Base-by-base conservation (phyloP, 2,797 vertebrate species). In the Glossophaga mutica region DNA sequence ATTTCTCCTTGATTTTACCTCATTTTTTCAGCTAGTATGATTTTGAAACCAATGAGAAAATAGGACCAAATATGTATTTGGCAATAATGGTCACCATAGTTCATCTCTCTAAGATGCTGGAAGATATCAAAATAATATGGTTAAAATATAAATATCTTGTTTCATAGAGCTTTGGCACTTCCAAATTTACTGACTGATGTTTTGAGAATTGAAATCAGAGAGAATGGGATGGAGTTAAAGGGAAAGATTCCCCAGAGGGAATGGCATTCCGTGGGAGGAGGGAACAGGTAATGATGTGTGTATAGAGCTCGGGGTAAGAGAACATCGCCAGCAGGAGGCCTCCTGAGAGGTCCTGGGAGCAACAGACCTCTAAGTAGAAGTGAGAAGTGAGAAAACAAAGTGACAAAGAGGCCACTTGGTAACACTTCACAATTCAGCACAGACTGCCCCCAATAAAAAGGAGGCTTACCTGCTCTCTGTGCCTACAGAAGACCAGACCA, bases 121-220 rank as follows among this genome's bases (percentile, higher is more conserved):
- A 85, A 77, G 21, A 85, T 82, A 94, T 90, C 21, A 77, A 70
- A 96, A 70, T 87, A 71, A 84, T 85, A 87, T 86, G 26, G 9
- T 70, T 79, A 39, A 67, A 73, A 42, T 59, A 14, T 67, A 67
- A 73, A 55, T 74, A 14, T 37, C 14, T 50, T 46, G 62, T 86
- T 52, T 52, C 10, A 73, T 37, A 26, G 14, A 67, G 55, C 37
- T 77, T 81, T 88, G 15, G 0, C 11, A 82, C 62, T 81, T 93
- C 52, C 59, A 44, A 14, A n/a, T 62, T 67, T 29, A 73, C 24
- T 88, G 42, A 26, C 21, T 89, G 14, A 48, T 83, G 46, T 79
- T 90, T 94, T 22, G 18, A 42, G 29, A 79, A 14, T 44, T 70
- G 37, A 79, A 70, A 44, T 79, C n/a, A 74, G 3, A 9, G 37